Evolutionary conservation across 2,888 invertebrate genomes (phyloP).

Genomic region (Caenorhabditis wallacei): DNA sequence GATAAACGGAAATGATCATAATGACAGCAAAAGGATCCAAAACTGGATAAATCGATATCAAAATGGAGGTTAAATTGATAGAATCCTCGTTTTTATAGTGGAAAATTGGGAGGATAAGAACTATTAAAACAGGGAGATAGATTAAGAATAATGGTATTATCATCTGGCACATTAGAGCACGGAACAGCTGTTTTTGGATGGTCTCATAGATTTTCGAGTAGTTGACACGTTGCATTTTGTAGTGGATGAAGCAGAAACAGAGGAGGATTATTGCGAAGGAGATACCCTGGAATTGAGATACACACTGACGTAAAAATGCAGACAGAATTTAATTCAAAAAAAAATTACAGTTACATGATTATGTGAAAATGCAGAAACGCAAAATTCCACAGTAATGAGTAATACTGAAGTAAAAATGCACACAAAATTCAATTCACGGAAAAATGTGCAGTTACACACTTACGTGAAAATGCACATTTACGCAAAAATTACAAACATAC

Average conservation of each 20-base stretch:
- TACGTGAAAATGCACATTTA: too few species aligned
- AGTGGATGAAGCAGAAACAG: conserved; percentile 40
- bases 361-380: too few species aligned
- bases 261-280: conserved; percentile 43
- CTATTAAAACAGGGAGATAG: conserved; percentile 48
- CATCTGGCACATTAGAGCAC: conserved; percentile 55
- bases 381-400: too few species aligned
- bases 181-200: conserved; percentile 43
- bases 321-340: too few species aligned
- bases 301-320: too few species aligned
- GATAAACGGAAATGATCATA: conserved; percentile 52
- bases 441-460: too few species aligned
- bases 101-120: conserved; percentile 46
- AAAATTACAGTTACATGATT: too few species aligned
- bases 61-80: conserved; percentile 39
- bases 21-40: conserved; percentile 55
- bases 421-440: too few species aligned
- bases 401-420: too few species aligned
- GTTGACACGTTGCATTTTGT: conserved; percentile 49
- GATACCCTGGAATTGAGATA: conserved; percentile 33
- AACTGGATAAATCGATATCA: conserved; percentile 50
- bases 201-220: conserved; percentile 50
- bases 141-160: conserved; percentile 44
- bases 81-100: conserved; percentile 45
- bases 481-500: too few species aligned